These are phyloP conservation scores for Lasioglossum figueresi DNA, from an alignment of 2,888 invertebrate genomes.

Conservation along the genomic window DNA sequence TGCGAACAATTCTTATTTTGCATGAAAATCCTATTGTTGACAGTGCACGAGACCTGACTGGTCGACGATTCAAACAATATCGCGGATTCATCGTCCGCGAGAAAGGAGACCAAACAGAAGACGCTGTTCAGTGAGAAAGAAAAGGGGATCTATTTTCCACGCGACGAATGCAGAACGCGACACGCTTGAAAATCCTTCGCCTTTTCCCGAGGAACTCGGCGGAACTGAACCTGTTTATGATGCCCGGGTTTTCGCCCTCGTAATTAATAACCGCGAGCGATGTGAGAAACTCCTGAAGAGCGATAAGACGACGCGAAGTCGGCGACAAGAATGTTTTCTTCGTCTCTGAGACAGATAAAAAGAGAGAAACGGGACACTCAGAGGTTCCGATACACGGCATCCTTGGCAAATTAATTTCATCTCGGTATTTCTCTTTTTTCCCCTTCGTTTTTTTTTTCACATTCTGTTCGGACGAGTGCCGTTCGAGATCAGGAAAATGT, in stretches of 20 bases:
- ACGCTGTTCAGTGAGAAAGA: neutral
- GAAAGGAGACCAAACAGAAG: neutral
- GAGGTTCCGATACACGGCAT: conserved; percentile 21
- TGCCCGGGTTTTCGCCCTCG: conserved; percentile 14
- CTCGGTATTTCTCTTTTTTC: conserved; percentile 5
- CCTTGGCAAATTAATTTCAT: conserved; percentile 27
- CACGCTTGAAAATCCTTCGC: neutral
- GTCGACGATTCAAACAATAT: neutral
- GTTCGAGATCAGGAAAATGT: neutral
- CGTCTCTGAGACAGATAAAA: neutral
- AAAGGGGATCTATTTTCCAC: neutral
- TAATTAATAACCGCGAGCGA: conserved; percentile 49
- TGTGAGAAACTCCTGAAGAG: conserved; percentile 8
- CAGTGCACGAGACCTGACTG: neutral
- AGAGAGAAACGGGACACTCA: neutral
- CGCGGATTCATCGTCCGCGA: neutral
- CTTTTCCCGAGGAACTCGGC: neutral
- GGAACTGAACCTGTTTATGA: conserved; percentile 7
- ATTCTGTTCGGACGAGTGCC: neutral
- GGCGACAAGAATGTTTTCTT: conserved; percentile 28
- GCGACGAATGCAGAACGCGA: neutral
- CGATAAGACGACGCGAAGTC: conserved; percentile 34
- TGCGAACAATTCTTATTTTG: neutral
- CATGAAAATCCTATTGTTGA: neutral
- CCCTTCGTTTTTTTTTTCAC: neutral